Percentiles rank a stretch among this genome's conserved stretches.
phyloP scores from a whole-genome alignment of 2,888 invertebrate genomes.

The Cosmia pyralina region DNA sequence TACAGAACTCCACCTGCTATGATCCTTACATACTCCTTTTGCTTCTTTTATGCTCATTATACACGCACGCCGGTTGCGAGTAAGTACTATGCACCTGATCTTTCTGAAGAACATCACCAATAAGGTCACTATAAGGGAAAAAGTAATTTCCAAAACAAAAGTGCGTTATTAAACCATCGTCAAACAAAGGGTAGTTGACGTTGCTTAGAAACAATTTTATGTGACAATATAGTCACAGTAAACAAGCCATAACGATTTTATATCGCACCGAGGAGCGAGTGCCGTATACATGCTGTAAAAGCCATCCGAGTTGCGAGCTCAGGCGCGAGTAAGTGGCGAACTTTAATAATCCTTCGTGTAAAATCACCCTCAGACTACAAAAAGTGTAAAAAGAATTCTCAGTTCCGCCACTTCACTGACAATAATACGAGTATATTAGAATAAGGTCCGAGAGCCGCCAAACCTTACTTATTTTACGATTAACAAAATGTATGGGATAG shows the following conservation, averaged over 20 bases:
- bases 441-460: too few relatives aligned
- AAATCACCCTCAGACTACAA: conserved; percentile 63
- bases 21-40: neutral
- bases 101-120: neutral
- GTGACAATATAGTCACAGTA: conserved; percentile 43
- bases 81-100: neutral
- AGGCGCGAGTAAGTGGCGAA: conserved; percentile 74
- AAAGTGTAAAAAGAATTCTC: conserved; percentile 50
- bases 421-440: neutral
- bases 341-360: conserved; percentile 72
- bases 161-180: conserved; percentile 8
- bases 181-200: conserved; percentile 7
- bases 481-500: too few relatives aligned
- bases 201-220: conserved; percentile 31
- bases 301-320: conserved; percentile 68
- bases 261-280: conserved; percentile 40
- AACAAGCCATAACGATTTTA: conserved; percentile 62
- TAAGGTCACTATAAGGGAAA: too few relatives aligned
- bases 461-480: too few relatives aligned
- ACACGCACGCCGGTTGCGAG: too few relatives aligned
- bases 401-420: conserved; percentile 63
- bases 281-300: conserved; percentile 59
- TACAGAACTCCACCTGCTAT: neutral
- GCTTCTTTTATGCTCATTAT: too few relatives aligned
- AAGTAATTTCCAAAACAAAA: conserved; percentile 11